Evolutionary conservation across 1,140 invertebrate species (phyloP).

Genomic region (Heliconius congener): DNA sequence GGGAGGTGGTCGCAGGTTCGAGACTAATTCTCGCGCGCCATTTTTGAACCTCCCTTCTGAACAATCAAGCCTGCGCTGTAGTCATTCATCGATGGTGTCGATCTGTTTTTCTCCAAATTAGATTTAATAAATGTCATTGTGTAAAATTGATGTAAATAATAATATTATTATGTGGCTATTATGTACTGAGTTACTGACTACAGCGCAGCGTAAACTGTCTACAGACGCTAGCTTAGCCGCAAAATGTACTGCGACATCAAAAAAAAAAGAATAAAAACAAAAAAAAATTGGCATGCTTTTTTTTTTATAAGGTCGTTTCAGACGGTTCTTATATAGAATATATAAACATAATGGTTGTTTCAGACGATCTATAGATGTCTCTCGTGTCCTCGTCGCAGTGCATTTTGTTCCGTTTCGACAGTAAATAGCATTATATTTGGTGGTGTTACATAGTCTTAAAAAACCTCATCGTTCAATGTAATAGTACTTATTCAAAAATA

Average conservation of each 20-base stretch:
- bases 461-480: constrained; percentile 70
- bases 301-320: background rate
- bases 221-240: constrained; percentile 44
- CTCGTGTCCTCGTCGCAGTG: constrained; percentile 37
- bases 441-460: constrained; percentile 56
- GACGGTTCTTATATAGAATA: background rate
- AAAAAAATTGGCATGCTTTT: background rate
- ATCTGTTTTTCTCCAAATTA: constrained; percentile 11
- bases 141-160: constrained; percentile 28
- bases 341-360: background rate
- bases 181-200: constrained; percentile 35
- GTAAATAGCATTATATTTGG: constrained; percentile 58
- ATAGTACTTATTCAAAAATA: constrained; percentile 75
- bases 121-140: constrained; percentile 22
- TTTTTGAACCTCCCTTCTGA: constrained; percentile 12
- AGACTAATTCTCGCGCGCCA: background rate
- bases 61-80: constrained; percentile 39
- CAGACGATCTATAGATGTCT: background rate
- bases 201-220: constrained; percentile 46
- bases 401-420: constrained; percentile 58
- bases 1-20: constrained; percentile 13
- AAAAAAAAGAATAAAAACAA: background rate
- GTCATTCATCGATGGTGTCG: constrained; percentile 29
- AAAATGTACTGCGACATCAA: constrained; percentile 45
- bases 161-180: constrained; percentile 17